phyloP scores from a whole-genome alignment of 2,888 invertebrate species.

The Metacarcinus magister region DNA sequence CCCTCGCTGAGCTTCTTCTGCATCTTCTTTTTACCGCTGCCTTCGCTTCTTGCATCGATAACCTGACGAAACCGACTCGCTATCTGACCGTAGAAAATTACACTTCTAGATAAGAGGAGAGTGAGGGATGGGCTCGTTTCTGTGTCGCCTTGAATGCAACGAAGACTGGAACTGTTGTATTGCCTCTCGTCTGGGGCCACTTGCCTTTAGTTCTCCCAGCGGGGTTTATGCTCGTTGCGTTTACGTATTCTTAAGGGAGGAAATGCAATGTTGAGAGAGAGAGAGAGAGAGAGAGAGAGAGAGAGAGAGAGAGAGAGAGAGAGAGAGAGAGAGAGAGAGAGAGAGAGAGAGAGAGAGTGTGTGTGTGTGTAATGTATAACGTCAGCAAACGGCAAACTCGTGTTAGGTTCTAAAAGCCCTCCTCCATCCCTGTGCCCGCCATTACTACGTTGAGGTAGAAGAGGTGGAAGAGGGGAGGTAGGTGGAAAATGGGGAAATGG shows the following conservation, averaged over 20 bases:
- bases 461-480: background rate
- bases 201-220: background rate
- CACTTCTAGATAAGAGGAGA: background rate
- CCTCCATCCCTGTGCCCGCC: background rate
- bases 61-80: background rate
- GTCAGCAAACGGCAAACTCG: background rate
- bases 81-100: slow-evolving; percentile 14
- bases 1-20: background rate
- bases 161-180: background rate
- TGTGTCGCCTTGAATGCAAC: background rate
- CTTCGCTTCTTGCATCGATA: background rate
- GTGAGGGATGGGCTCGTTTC: background rate
- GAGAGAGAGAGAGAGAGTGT: slow-evolving; percentile 1
- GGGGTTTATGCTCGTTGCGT: background rate
- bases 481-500: background rate
- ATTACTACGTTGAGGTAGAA: background rate
- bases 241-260: background rate
- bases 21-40: background rate
- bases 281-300: background rate
- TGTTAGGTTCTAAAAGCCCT: background rate
- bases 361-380: background rate
- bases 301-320: background rate
- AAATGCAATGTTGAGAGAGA: background rate
- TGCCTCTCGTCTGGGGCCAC: background rate
- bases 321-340: slow-evolving; percentile 26